A percentile compares a stretch with the other conserved stretches of the same genome.
Conservation (phyloP, 1,140 invertebrate genomes). For the Pectinophora gossypiella region DNA sequence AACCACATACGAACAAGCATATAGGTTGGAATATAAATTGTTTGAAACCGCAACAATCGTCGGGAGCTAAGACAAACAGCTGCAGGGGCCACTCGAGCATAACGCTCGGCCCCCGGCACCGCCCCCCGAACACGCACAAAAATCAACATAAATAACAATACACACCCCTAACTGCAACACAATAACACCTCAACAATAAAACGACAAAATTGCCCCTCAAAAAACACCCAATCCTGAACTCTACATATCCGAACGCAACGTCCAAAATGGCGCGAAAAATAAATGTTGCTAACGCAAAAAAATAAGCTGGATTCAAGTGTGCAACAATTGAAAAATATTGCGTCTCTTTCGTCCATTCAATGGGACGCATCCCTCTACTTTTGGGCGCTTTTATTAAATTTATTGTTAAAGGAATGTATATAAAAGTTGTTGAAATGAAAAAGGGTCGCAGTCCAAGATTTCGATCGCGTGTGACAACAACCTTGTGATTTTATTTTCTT, state of each 20-base stretch:
- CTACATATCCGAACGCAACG: constrained; percentile 12
- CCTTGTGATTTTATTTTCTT: constrained; percentile 16
- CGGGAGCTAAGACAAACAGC: constrained; percentile 68
- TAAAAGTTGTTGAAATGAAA: constrained; percentile 67
- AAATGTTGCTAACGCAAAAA: constrained; percentile 4
- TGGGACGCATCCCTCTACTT: constrained; percentile 62
- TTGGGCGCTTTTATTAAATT: constrained; percentile 69
- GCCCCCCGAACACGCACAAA: constrained; percentile 60
- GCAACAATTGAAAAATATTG: constrained; percentile 74
- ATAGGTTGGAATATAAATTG: constrained; percentile 30
- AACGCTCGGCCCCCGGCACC: constrained; percentile 57
- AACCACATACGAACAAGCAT: constrained; percentile 39
- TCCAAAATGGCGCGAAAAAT: constrained; percentile 10
- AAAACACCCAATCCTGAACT: constrained; percentile 15
- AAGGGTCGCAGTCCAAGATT: constrained; percentile 60
- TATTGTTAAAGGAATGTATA: constrained; percentile 73
- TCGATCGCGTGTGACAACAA: constrained; percentile 40
- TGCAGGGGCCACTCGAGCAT: constrained; percentile 53
- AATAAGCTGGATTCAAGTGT: constrained; percentile 36
- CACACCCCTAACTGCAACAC: constrained; percentile 71
- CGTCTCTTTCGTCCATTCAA: constrained; percentile 70
- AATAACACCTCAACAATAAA: constrained; percentile 37
- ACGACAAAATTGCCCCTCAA: constrained; percentile 18
- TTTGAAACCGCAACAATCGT: constrained; percentile 48
- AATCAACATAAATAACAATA: constrained; percentile 75